Base-by-base conservation (phyloP, 2,888 invertebrate species). In the Selenia dentaria region DNA sequence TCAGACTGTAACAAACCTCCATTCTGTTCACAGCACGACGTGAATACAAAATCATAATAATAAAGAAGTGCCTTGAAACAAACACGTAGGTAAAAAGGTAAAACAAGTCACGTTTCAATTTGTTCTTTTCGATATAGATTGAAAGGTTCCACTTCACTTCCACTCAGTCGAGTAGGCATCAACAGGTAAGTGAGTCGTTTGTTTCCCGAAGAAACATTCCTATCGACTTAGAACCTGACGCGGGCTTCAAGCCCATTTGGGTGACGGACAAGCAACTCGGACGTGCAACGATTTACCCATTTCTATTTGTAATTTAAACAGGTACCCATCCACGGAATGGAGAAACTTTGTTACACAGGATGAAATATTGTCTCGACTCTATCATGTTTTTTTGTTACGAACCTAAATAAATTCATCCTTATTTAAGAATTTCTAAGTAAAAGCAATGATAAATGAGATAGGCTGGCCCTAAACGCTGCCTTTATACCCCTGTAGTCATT, bases 151-250 rank as follows among this genome's bases (percentile, higher is more conserved):
- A 72, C 70, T 67, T 59, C 65, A 62, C 59, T 68, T 67, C 61
- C 60, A 72, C 70, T 67, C 59, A 65, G 62, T 59, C 54, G 60
- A 62, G 68, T 64, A 63, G 67, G 70, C 70, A 80, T 84, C 84
- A 84, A 84, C 84, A 84, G 83, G 85, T 84, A 84, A 83, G 79
- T 78, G 82, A 83, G 79, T 74, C 82, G 80, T 84, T 84, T 83
- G 75, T 84, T 82, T 78, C 59, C 65, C 57, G 48, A 56, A 67
- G 69, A 77, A 79, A 75, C 71, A 83, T 79, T 76, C 69, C 70
- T 67, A 60, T 64, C 62, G 70, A 77, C 73, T 67, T 59, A 71
- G 71, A 68, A 68, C 66, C 48, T 70, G 79, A 79, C 74, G 65
- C 66, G 65, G 54, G 48, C 46, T 28, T 13, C 26, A 61, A 63